These are phyloP conservation scores for Solea solea DNA, from an alignment of 2,113 vertebrate genomes.

Conservation along the genomic window DNA sequence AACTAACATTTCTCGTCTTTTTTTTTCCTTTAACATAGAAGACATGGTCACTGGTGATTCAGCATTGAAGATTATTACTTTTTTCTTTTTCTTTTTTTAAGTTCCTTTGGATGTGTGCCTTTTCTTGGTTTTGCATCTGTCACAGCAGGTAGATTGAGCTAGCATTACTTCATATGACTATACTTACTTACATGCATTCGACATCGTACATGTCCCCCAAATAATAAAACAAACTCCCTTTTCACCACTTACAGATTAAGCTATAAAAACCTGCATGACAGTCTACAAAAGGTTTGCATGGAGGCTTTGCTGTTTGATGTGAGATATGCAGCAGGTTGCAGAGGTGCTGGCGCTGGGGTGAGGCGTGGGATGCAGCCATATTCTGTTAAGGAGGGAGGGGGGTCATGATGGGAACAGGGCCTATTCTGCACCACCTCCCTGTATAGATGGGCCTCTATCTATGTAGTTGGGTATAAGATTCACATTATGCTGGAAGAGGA, in stretches of 20 bases:
- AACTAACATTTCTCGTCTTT: constrained; percentile 61
- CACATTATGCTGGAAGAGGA: constrained; percentile 84
- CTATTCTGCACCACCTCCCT: constrained; percentile 53
- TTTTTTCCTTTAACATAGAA: constrained; percentile 78
- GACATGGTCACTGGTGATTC: constrained; percentile 88
- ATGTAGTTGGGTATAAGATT: constrained; percentile 73
- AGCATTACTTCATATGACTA: constrained; percentile 84
- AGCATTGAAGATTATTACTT: constrained; percentile 85
- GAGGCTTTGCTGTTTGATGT: constrained; percentile 79
- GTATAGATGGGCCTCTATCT: constrained; percentile 67
- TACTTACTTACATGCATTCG: constrained; percentile 95
- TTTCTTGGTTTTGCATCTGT: constrained; percentile 93
- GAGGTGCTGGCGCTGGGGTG: constrained; percentile 78
- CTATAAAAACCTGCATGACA: constrained; percentile 96
- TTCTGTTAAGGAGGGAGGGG: constrained; percentile 78
- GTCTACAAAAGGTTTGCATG: constrained; percentile 84
- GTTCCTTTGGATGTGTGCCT: constrained; percentile 93
- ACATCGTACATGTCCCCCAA: constrained; percentile 87
- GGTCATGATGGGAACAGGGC: constrained; percentile 75
- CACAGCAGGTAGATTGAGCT: constrained; percentile 94
- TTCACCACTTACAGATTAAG: constrained; percentile 87
- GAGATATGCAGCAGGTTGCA: constrained; percentile 88
- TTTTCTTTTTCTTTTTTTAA: constrained; percentile 29
- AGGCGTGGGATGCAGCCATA: constrained; percentile 72
- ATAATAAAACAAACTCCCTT: constrained; percentile 88